Evolutionary conservation across 2,888 invertebrate genomes (phyloP).

Genomic region (Eupithecia inturbata): DNA sequence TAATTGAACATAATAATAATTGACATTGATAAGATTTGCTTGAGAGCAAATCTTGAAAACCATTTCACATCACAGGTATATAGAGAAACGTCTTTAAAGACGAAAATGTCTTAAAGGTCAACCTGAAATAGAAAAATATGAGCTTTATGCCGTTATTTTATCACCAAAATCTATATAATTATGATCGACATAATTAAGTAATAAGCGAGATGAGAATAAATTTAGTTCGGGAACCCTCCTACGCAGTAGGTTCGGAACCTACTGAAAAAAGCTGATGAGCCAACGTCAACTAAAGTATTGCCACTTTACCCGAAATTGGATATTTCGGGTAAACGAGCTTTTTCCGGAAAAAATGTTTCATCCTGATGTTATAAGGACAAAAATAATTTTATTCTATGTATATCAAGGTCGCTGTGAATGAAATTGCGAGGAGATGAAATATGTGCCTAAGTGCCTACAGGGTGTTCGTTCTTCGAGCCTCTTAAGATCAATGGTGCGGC

Average conservation of each 20-base stretch:
- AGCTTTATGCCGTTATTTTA: not conserved
- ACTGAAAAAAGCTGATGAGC: not conserved
- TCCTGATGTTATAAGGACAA: not conserved
- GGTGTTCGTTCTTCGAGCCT: not conserved
- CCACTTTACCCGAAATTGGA: too few relatives aligned
- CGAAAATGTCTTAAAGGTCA: not conserved
- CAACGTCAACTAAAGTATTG: not conserved
- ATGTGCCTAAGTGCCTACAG: not conserved
- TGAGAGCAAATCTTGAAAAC: too few relatives aligned
- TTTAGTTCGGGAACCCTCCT: not conserved
- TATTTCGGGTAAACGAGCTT: not conserved
- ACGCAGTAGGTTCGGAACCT: not conserved
- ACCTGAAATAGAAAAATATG: not conserved
- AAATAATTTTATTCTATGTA: not conserved
- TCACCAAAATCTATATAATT: not conserved
- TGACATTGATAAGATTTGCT: too few relatives aligned
- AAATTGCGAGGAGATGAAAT: not conserved
- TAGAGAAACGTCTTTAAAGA: not conserved
- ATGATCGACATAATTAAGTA: conserved; percentile 7
- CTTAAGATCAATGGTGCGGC: not conserved
- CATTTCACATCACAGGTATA: too few relatives aligned
- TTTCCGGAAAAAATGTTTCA: not conserved
- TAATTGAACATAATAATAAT: too few relatives aligned
- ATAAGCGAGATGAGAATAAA: not conserved
- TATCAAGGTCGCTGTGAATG: not conserved